These are phyloP conservation scores for Trachelus tabidus DNA, from an alignment of 2,888 invertebrate genomes.

Conservation along the genomic window DNA sequence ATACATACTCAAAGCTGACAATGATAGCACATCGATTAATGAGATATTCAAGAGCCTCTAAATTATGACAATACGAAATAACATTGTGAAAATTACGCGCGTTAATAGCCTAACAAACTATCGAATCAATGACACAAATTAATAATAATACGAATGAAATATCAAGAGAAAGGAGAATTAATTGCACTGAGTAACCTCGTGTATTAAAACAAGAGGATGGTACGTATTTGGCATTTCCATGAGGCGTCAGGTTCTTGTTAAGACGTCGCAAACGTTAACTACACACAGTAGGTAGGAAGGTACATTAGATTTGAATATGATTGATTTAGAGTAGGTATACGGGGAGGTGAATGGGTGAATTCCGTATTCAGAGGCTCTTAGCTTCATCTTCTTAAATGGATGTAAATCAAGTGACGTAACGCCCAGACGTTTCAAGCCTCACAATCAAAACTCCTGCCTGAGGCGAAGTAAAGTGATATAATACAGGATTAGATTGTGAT, in stretches of 20 bases:
- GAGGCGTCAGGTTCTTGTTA: not conserved
- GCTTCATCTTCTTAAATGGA: not conserved
- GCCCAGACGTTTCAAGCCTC: not conserved
- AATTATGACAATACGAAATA: not conserved
- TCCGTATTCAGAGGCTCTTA: not conserved
- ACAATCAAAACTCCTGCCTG: not conserved
- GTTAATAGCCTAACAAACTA: not conserved
- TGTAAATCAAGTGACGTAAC: not conserved
- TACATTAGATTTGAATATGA: conserved; percentile 49
- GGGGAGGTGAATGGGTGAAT: conserved; percentile 41
- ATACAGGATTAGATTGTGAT: not conserved
- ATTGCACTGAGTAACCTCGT: not conserved
- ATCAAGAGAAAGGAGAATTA: not conserved
- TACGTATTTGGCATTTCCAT: not conserved
- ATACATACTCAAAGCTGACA: not conserved
- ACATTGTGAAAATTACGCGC: not conserved
- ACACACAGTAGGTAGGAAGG: not conserved
- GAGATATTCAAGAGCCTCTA: not conserved
- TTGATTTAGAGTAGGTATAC: conserved; percentile 53
- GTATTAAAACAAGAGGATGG: not conserved
- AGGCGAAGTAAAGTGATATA: not conserved
- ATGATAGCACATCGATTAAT: not conserved
- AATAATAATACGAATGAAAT: not conserved
- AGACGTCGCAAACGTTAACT: not conserved
- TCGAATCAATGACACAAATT: not conserved